phyloP scores from a whole-genome alignment of 2,888 invertebrate genomes.

The Sinopyrophorus schimmeli region DNA sequence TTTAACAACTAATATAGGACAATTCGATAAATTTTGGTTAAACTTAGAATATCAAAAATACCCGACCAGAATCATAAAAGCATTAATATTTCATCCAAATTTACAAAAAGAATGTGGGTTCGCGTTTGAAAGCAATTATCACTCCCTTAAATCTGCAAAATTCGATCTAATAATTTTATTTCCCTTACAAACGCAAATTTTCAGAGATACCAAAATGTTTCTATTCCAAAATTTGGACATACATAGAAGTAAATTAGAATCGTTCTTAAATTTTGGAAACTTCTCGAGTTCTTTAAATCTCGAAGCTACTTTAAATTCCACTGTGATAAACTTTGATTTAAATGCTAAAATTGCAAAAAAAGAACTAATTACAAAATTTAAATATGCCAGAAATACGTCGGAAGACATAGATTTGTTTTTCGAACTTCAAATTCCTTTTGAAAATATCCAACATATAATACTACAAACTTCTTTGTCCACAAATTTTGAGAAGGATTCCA shows the following conservation, averaged over 20 bases:
- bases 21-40: slow-evolving; percentile 24
- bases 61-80: slow-evolving; percentile 9
- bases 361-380: slow-evolving; percentile 2
- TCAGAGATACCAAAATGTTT: slow-evolving; percentile 18
- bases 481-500: no score
- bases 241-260: slow-evolving; percentile 5
- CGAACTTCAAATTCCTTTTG: slow-evolving; percentile 18
- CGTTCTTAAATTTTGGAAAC: slow-evolving; percentile 13
- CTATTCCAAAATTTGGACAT: slow-evolving; percentile 16
- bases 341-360: slow-evolving; percentile 18
- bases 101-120: slow-evolving; percentile 21
- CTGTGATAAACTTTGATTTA: slow-evolving; percentile 14
- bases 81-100: slow-evolving; percentile 26
- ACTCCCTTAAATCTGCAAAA: slow-evolving; percentile 3
- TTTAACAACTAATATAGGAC: slow-evolving; percentile 21
- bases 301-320: slow-evolving; percentile 11
- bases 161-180: slow-evolving; percentile 13
- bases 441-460: slow-evolving; percentile 7
- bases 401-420: slow-evolving; percentile 14
- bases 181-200: slow-evolving; percentile 21
- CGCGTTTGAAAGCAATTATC: slow-evolving; percentile 14
- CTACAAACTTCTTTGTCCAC: neutral
- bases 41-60: slow-evolving; percentile 23
- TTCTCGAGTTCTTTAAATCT: slow-evolving; percentile 19
- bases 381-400: slow-evolving; percentile 14